Percentiles rank a stretch among this genome's conserved stretches.
These are phyloP conservation scores for Xanthorhoe spadicearia DNA, from an alignment of 2,888 invertebrate species.

Conservation along the genomic window DNA sequence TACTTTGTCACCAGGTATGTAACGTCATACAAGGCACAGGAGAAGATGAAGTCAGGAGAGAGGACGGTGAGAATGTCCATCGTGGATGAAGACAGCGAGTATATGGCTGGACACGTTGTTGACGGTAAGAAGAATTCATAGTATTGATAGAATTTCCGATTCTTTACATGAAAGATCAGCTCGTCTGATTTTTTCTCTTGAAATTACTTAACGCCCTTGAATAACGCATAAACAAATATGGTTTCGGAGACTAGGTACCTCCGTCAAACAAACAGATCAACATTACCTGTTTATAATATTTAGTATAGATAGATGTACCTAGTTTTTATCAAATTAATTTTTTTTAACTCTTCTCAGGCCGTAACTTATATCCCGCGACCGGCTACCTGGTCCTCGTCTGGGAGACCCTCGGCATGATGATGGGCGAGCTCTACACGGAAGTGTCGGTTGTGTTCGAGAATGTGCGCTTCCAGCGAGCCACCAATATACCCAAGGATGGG, in stretches of 20 bases:
- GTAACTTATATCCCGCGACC: constrained; percentile 93
- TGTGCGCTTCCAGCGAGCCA: constrained; percentile 92
- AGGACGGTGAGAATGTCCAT: constrained; percentile 85
- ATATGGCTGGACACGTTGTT: constrained; percentile 91
- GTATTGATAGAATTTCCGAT: not conserved
- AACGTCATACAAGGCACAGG: constrained; percentile 87
- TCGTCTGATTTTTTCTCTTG: no score
- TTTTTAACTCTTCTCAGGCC: constrained; percentile 75
- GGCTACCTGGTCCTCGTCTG: constrained; percentile 91
- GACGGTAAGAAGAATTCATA: constrained; percentile 86
- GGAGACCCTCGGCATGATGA: constrained; percentile 90
- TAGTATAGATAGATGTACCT: no score
- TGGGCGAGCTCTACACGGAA: constrained; percentile 88
- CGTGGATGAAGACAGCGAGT: constrained; percentile 88
- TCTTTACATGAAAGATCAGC: no score
- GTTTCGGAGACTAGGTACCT: no score
- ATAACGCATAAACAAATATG: no score
- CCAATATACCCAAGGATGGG: constrained; percentile 89
- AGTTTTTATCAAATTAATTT: no score
- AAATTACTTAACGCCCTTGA: no score
- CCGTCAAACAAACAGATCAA: no score
- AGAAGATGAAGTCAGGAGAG: constrained; percentile 88
- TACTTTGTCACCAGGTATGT: constrained; percentile 83
- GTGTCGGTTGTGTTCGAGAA: constrained; percentile 93
- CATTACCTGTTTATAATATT: no score